phyloP scores from a whole-genome alignment of 2,797 vertebrate genomes.

The Spheniscus humboldti region DNA sequence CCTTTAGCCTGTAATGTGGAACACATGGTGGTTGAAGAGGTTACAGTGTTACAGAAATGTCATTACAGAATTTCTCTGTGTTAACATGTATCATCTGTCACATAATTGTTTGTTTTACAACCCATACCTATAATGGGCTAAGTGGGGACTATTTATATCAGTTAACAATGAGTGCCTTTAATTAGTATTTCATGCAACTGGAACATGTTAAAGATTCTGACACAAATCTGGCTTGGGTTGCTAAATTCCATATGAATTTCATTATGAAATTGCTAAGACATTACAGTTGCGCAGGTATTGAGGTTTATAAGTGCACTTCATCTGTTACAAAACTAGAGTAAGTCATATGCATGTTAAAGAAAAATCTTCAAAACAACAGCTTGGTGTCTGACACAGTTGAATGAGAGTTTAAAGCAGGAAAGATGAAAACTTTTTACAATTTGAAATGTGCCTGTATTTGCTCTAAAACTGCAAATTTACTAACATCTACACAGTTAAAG shows the following conservation, averaged over 20 bases:
- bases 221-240: constrained; percentile 77
- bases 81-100: constrained; percentile 81
- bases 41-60: constrained; percentile 73
- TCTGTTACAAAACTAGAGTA: constrained; percentile 8
- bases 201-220: constrained; percentile 78
- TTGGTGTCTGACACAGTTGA: neutral
- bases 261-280: constrained; percentile 74
- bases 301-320: constrained; percentile 52
- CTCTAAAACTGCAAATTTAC: neutral
- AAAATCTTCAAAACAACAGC: neutral
- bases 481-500: neutral
- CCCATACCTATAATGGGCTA: constrained; percentile 74
- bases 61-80: constrained; percentile 73
- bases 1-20: constrained; percentile 73
- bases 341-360: neutral
- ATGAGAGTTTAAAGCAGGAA: neutral
- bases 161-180: constrained; percentile 79
- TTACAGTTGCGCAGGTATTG: constrained; percentile 68
- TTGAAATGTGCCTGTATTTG: neutral
- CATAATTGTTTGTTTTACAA: constrained; percentile 77
- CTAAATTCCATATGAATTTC: constrained; percentile 80
- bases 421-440: neutral
- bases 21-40: constrained; percentile 75
- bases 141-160: constrained; percentile 78
- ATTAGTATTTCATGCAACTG: constrained; percentile 79